phyloP scores from a whole-genome alignment of 53 echinoderm and acorn worm species.

The Crossaster papposus region DNA sequence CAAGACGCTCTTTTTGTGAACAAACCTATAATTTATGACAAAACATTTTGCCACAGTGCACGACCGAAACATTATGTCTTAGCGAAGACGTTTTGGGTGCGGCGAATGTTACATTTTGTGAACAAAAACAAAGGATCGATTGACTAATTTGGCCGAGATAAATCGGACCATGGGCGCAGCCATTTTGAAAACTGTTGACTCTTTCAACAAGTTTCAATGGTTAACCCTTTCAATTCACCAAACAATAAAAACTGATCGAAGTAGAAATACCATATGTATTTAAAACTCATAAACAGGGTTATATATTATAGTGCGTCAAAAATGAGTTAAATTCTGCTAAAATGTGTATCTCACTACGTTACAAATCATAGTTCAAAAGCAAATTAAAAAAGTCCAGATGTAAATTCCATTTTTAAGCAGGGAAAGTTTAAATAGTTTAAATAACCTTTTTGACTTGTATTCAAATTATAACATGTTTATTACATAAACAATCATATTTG shows the following conservation, averaged over 20 bases:
- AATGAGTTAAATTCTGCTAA: too few species aligned
- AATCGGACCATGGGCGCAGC: slow-evolving; percentile 13
- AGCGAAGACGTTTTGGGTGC: background rate
- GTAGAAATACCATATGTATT: background rate
- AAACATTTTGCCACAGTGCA: background rate
- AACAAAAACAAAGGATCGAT: background rate
- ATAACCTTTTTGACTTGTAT: background rate
- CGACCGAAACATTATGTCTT: slow-evolving; percentile 2
- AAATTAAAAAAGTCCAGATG: too few species aligned
- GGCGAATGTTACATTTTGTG: background rate
- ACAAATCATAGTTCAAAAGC: background rate
- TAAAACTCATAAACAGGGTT: background rate
- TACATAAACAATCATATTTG: background rate
- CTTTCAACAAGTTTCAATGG: too few species aligned
- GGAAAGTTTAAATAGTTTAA: background rate
- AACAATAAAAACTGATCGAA: background rate
- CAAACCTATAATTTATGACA: background rate
- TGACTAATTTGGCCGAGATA: background rate
- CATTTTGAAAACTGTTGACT: slow-evolving; percentile 11
- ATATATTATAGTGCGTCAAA: too few species aligned
- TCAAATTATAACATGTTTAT: background rate
- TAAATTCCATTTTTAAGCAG: background rate
- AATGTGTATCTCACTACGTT: too few species aligned
- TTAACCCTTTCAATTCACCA: too few species aligned
- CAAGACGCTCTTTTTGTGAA: background rate